Percentiles rank a stretch among this genome's conserved stretches.
Conservation (phyloP, 2,113 vertebrate genomes). For the Anguilla rostrata region DNA sequence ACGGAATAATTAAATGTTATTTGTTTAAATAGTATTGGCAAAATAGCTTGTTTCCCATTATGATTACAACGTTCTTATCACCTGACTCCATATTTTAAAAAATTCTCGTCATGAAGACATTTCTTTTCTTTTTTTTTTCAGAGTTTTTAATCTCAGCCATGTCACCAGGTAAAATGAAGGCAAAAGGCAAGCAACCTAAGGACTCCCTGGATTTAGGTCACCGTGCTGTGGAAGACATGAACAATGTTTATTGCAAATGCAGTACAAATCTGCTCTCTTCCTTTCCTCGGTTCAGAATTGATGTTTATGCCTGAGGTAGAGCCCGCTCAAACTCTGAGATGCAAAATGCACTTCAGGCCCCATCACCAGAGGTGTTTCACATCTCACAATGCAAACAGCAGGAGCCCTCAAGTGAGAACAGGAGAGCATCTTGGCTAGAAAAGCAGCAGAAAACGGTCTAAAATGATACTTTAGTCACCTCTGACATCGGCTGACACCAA, state of each 20-base stretch:
- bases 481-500: slow-evolving; percentile 4
- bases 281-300: neutral
- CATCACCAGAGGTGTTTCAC: neutral
- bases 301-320: neutral
- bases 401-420: neutral
- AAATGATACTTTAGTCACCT: neutral
- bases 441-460: slow-evolving; percentile 2
- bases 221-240: neutral
- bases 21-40: no score
- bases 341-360: neutral
- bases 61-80: neutral
- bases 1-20: no score
- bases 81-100: neutral
- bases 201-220: neutral
- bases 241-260: neutral
- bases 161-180: neutral
- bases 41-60: no score
- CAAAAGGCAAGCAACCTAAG: neutral
- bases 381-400: neutral
- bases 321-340: neutral
- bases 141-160: neutral
- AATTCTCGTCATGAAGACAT: neutral
- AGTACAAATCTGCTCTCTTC: neutral
- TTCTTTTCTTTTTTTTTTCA: neutral
- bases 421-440: neutral